Base-by-base conservation (phyloP, 1,140 invertebrate species). In the Onthophagus taurus region DNA sequence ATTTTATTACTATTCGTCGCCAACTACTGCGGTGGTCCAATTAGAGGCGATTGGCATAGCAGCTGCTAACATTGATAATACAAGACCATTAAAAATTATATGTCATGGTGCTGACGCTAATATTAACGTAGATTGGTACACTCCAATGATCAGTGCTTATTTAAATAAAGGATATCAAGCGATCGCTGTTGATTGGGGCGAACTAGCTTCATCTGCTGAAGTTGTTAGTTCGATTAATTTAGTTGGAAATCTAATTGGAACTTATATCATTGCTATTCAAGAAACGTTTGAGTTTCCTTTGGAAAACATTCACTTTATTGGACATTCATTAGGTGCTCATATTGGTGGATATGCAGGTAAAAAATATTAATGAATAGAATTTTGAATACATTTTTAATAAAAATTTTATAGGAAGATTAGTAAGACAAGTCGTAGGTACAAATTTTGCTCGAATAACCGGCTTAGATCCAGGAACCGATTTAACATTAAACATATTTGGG, bases 321-420 rank as follows among this genome's bases (percentile, higher is more conserved):
- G 59, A 6, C 59, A 61, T 48, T 62, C 59, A 17, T 52, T 67
- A 30, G 66, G 68, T 1, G 64, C 55, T 0, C 64, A 68, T 38
- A 53, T 66, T 17, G 57, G 56, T 8, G 61, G 31, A 34, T 19
- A 35, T 17, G 16, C 21, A 16, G 42, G 31, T 36, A 36, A 35
- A 17, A 4, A 34, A 34, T n/a, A n/a, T n/a, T n/a, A n/a, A n/a
- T n/a, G n/a, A n/a, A n/a, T n/a, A n/a, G n/a, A n/a, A n/a, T n/a
- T n/a, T n/a, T n/a, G n/a, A n/a, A n/a, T n/a, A n/a, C n/a, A n/a
- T n/a, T n/a, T n/a, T n/a, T n/a, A n/a, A n/a, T n/a, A n/a, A n/a
- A n/a, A n/a, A n/a, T n/a, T n/a, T n/a, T n/a, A n/a, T n/a, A n/a
- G n/a, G n/a, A n/a, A n/a, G n/a, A 35, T 6, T 17, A 6, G 17